Conservation (phyloP, 2,888 invertebrate genomes). For the Trisateles emortualis region DNA sequence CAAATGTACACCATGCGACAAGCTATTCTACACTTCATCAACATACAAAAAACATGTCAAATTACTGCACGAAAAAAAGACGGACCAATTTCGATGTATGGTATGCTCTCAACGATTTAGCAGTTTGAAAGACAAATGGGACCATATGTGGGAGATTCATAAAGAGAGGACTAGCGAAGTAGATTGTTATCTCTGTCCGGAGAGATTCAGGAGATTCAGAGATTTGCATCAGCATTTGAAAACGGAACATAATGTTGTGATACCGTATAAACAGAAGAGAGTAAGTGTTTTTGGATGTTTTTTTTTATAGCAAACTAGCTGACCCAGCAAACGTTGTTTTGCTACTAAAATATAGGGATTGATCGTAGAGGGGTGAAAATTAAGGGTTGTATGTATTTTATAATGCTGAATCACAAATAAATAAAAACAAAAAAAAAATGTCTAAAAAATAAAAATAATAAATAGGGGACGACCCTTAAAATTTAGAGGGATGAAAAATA, state of each 20-base stretch:
- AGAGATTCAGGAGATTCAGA: conserved; percentile 49
- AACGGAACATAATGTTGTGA: not conserved
- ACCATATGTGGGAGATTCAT: conserved; percentile 64
- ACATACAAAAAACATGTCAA: conserved; percentile 46
- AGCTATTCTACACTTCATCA: conserved; percentile 41
- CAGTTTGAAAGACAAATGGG: conserved; percentile 53
- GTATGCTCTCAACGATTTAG: conserved; percentile 46
- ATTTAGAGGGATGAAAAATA: too few relatives aligned
- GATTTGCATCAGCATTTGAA: conserved; percentile 56
- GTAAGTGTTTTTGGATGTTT: too few relatives aligned
- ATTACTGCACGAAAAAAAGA: conserved; percentile 7
- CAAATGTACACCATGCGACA: conserved; percentile 47
- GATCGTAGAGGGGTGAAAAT: too few relatives aligned
- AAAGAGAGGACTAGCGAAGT: conserved; percentile 48
- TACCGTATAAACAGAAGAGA: too few relatives aligned
- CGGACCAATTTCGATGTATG: conserved; percentile 32
- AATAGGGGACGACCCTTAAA: too few relatives aligned
- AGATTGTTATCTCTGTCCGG: conserved; percentile 62
- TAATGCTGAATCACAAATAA: too few relatives aligned
- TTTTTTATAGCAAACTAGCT: too few relatives aligned
- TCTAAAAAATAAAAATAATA: too few relatives aligned
- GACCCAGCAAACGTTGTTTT: too few relatives aligned
- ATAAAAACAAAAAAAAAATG: too few relatives aligned
- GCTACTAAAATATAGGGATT: too few relatives aligned
- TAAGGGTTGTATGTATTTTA: too few relatives aligned